Conservation (phyloP, 2,888 invertebrate genomes). For the Nemapogon koenigi region DNA sequence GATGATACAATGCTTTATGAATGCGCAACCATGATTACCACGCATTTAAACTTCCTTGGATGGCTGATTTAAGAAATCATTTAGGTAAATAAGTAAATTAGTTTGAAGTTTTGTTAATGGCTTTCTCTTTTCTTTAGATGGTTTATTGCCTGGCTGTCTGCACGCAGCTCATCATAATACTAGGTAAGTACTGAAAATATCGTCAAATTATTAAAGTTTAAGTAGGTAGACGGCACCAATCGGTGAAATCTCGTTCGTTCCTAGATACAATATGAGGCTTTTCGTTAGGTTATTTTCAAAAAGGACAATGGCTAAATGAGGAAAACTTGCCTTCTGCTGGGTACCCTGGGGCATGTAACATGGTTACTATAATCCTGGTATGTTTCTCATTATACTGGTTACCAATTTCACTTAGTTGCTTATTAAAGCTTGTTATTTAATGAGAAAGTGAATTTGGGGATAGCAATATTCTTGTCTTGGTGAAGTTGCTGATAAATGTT, state of each 20-base stretch:
- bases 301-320: too few relatives aligned
- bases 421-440: conserved; percentile 29
- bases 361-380: too few relatives aligned
- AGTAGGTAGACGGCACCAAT: too few relatives aligned
- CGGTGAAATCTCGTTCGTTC: too few relatives aligned
- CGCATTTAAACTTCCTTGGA: conserved; percentile 64
- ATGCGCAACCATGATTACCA: conserved; percentile 63
- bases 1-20: conserved; percentile 60
- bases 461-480: conserved; percentile 47
- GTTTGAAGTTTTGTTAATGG: not conserved
- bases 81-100: conserved; percentile 16
- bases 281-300: too few relatives aligned
- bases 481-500: conserved; percentile 47
- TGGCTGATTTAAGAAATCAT: conserved; percentile 36
- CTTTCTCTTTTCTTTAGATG: not conserved
- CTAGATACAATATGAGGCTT: too few relatives aligned
- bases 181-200: too few relatives aligned
- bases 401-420: conserved; percentile 28
- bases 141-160: not conserved
- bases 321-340: too few relatives aligned
- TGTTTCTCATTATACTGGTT: not conserved
- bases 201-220: too few relatives aligned
- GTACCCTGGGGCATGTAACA: too few relatives aligned
- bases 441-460: conserved; percentile 40
- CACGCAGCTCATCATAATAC: too few relatives aligned